Evolutionary conservation across 2,888 invertebrate genomes (phyloP), one percentile per base, ranked within the genome.

Genomic region (Congeria kusceri): DNA sequence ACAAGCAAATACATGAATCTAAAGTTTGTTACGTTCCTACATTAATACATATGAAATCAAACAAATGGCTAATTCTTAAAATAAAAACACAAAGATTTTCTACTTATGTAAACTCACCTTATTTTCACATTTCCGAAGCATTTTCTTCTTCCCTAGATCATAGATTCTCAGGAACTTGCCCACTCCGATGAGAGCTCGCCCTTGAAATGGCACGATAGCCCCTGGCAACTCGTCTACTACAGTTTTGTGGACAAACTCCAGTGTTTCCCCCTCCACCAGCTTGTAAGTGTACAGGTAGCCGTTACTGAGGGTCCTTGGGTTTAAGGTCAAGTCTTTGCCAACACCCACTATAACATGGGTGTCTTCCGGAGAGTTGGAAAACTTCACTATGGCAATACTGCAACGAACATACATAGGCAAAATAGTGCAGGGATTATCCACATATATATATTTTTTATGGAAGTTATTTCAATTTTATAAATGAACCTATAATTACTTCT

Each of bases 111-210:
- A 28, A 44, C 77, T 68, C 80, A 94, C 96, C 95, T 96, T 97
- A 92, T 99, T 99, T 94, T 99, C 99, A 94, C 99, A 99, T 94
- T 99, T 99, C 67, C 99, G 95, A 59, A 99, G 94, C 73, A 99
- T 94, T 93, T 99, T 99, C 93, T 99, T 97, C 93, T 97, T 98
- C 74, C 99, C 99, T 90, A 99, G 95, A 92, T 99, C 99, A 92
- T 99, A 99, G 47, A 99, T 95, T 67, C 99, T 95, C 28, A 99
- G 94, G 95, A 97, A 96, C 79, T 96, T 95, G 0, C 99, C 99
- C 18, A 99, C 97, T 0, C 99, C 99, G 0, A 98, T 97, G 29
- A 99, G 93, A 0, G 98, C 95, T 81, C 97, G 95, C 0, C 99
- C 99, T 91, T 98, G 98, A 86, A 93, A 93, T 25, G 92, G 65